These are phyloP conservation scores for Clarias laeviceps DNA, from an alignment of 2,797 vertebrate genomes.

Conservation along the genomic window DNA sequence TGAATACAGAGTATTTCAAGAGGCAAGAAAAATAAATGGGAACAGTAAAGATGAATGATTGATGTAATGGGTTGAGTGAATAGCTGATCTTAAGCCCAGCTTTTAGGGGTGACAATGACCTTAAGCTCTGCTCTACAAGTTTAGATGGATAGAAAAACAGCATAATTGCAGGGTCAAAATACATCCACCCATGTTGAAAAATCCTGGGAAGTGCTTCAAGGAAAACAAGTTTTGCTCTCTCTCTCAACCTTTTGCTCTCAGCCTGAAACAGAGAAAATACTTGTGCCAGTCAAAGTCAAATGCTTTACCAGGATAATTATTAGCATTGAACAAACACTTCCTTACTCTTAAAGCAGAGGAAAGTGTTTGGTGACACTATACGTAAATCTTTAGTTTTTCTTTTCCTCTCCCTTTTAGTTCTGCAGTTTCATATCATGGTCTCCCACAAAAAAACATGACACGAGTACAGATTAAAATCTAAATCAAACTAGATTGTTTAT, in stretches of 20 bases:
- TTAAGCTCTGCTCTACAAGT: constrained; percentile 32
- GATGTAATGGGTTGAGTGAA: constrained; percentile 10
- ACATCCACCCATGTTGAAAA: constrained; percentile 33
- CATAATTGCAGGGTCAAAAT: constrained; percentile 43
- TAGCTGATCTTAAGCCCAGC: background rate
- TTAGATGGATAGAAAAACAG: constrained; percentile 40
- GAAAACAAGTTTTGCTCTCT: constrained; percentile 33
- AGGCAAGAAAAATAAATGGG: constrained; percentile 25
- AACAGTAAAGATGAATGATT: constrained; percentile 25
- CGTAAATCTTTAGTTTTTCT: background rate
- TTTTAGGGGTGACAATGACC: constrained; percentile 45
- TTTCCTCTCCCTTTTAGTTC: background rate
- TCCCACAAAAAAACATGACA: background rate
- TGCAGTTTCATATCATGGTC: background rate
- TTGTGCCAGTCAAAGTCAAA: constrained; percentile 23
- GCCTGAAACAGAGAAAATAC: constrained; percentile 1
- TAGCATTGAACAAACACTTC: constrained; percentile 16
- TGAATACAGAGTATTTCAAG: constrained; percentile 25
- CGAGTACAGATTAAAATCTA: no score
- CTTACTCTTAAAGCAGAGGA: background rate
- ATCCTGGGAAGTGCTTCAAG: constrained; percentile 40
- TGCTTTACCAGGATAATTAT: constrained; percentile 3
- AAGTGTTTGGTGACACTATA: background rate
- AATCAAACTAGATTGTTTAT: background rate
- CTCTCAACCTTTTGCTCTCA: background rate